Evolutionary conservation across 2,113 vertebrate genomes (phyloP), one percentile per base, ranked within the genome.

Genomic region (Cnemophilus loriae): DNA sequence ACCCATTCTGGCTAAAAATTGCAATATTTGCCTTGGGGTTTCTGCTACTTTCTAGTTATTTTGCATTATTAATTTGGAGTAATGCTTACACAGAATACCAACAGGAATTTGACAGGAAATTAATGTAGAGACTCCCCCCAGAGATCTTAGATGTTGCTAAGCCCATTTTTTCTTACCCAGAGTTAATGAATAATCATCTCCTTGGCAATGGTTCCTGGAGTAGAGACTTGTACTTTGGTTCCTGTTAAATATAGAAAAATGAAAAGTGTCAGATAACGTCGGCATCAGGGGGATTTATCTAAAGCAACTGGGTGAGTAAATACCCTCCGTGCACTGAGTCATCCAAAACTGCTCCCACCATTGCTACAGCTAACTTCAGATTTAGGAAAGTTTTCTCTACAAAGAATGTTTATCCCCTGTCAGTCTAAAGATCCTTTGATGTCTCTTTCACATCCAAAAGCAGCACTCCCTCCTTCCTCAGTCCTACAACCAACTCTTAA

Each of bases 101-200:
- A 87, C 30, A 90, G 75, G 70, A 96, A 61, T 96, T 68, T 93
- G 83, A 95, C 69, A 94, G 92, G 87, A 96, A 95, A 92, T 96
- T 85, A 89, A 95, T 28, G 30, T 61, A 68, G 53, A 83, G 70
- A 86, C 81, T 84, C 32, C 41, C 93, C 61, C 56, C 70, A 56
- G 88, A 95, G 96, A 96, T 70, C 56, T 76, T 65, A 74, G 39
- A 60, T 83, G 65, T 86, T 91, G 87, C 74, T 88, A 90, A 93
- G 37, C 59, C 74, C 76, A 74, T 95, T 96, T 94, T 95, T 89
- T 44, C 80, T 94, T 95, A 88, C 68, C 67, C 73, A n/a, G 56
- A 95, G 79, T 95, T 97, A 96, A 97, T 96, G 93, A 96, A 92
- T 91, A 94, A 96, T 93, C 87, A 94, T 92, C 81, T 95, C 84